Evolutionary conservation across 92 coral and sea anemone genomes (phyloP), one percentile per base, ranked within the genome.

Genomic region (Parazoanthus swiftii): DNA sequence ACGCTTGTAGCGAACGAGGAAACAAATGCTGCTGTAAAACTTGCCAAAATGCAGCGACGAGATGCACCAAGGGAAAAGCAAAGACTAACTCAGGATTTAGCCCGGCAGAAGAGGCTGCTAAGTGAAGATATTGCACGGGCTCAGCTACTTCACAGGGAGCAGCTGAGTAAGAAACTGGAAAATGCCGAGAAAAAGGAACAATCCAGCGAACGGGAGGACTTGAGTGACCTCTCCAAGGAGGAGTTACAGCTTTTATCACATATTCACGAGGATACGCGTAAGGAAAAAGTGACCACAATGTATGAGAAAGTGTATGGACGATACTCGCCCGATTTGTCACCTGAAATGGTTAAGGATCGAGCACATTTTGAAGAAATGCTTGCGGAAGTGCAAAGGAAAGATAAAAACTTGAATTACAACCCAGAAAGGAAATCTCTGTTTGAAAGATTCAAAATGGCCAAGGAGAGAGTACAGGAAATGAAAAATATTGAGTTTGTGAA

Each of bases 21-120:
- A 46, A 54, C 78, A 26, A 76, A 76, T 33, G 59, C 88, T 68
- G 80, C 91, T n/a, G 87, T 79, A 76, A 65, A 65, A 16, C 76
- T 91, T 33, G 77, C 79, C 36, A 88, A 92, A 81, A 72, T 90
- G 67, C 96, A 95, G 74, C 91, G 98, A 20, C 94, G 94, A 36
- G 99, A 97, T 56, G 93, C 95, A 77, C 99, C 99, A 39, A 93
- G 99, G 66, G 99, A 97, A 88, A 97, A 97, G 86, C 99, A 97
- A 89, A 89, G 99, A 73, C 85, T 97, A 66, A 97, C 99, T 5
- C 99, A 97, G 90, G 99, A 97, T 88, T 91, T 97, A 80, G 99
- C 98, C 85, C 89, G 98, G 71, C 99, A 97, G 67, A 95, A 96
- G 81, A 88, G 96, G 66, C 90, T 95, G 46, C 90, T 97, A 13